Base-by-base conservation (phyloP, 2,113 vertebrate genomes). In the Sceloporus undulatus region DNA sequence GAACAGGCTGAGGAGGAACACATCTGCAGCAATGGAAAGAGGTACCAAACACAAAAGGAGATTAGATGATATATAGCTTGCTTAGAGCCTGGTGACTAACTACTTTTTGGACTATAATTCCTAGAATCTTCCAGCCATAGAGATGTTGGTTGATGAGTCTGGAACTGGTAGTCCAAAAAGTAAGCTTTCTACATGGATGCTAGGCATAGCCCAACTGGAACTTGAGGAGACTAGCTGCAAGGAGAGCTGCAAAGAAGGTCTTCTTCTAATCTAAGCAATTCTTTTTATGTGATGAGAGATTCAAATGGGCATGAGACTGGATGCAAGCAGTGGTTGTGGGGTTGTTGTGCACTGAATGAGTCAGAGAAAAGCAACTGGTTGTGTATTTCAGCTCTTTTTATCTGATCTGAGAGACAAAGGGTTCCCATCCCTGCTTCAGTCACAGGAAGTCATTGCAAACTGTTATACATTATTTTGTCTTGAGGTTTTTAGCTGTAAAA, bases 21-120 rank as follows among this genome's bases (percentile, higher is more conserved):
- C 71, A 29, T 8, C 83, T 54, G 25, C 79, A 56, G n/a, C 71
- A 25, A 85, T 85, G 70, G 77, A 85, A 81, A 54, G 2, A 85
- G 88, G 88, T 75, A 54, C 71, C 8, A 76, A 38, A 71, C 40
- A 68, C 66, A 27, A 16, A 40, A n/a, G 16, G 40, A 59, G 59
- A 42, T 29, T 77, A 42, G 73, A 68, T n/a, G 42, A 65, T 42
- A 78, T 66, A 34, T 8, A 38, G 73, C 5, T 5, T 65, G 3
- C 54, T n/a, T 29, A 80, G 54, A 68, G 18, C 52, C n/a, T 8
- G 56, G 54, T n/a, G 34, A 6, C 54, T 62, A 13, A 62, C 59
- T 62, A 62, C 42, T 16, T 54, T 79, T 79, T 79, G 77, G 29
- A 79, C 29, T n/a, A 54, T 29, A 27, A 54, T 29, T 79, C 77